A percentile compares a stretch with the other conserved stretches of the same genome.
Conservation (phyloP, 1,140 invertebrate species). For the Cyclargus thomasi region DNA sequence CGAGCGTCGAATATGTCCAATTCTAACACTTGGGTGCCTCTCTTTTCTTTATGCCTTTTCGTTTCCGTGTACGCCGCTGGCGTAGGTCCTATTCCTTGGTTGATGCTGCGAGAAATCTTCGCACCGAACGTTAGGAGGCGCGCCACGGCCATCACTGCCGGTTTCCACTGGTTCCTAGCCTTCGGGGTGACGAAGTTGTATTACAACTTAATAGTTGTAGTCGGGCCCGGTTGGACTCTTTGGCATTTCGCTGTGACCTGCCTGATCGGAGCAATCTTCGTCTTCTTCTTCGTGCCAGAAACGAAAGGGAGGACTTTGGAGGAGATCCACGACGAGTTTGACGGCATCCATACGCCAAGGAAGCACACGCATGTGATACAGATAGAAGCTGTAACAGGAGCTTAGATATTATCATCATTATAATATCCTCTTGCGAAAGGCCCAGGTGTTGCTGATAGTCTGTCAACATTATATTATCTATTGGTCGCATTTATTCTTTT, state of each 20-base stretch:
- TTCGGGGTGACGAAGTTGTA: conserved; percentile 83
- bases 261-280: conserved; percentile 78
- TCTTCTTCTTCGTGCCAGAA: conserved; percentile 84
- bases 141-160: conserved; percentile 78
- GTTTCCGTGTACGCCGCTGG: conserved; percentile 67
- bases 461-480: too few species aligned
- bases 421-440: too few species aligned
- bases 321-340: conserved; percentile 82
- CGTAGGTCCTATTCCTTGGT: conserved; percentile 80
- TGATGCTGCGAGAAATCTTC: conserved; percentile 80
- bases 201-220: conserved; percentile 71
- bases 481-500: too few species aligned
- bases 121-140: conserved; percentile 80
- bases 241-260: conserved; percentile 82
- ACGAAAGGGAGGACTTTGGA: conserved; percentile 85
- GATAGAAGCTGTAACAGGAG: conserved; percentile 56
- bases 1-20: conserved; percentile 44
- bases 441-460: too few species aligned
- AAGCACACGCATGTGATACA: conserved; percentile 67
- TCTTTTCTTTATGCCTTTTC: conserved; percentile 58
- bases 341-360: conserved; percentile 62
- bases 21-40: conserved; percentile 56
- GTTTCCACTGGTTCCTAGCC: conserved; percentile 81
- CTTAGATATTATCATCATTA: conserved; percentile 21
- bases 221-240: conserved; percentile 78